Evolutionary conservation across 2,797 vertebrate species (phyloP).

Genomic region (Adelosebastes latens): DNA sequence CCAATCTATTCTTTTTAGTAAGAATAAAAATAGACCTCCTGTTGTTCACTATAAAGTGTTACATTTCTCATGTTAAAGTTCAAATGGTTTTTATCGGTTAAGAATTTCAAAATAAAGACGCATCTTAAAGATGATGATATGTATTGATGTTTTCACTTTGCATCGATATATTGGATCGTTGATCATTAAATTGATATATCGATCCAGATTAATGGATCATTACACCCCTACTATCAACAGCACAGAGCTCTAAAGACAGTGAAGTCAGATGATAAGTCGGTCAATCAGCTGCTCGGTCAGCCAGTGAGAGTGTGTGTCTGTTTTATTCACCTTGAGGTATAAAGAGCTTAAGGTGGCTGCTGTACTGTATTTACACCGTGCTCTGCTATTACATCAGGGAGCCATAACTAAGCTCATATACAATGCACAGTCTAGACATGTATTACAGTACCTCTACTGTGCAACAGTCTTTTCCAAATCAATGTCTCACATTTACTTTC

Average conservation of each 20-base stretch:
- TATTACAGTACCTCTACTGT: not conserved
- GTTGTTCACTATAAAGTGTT: too few species aligned
- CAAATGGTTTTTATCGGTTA: too few species aligned
- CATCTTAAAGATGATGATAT: too few species aligned
- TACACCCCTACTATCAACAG: not conserved
- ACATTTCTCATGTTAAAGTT: too few species aligned
- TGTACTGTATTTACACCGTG: not conserved
- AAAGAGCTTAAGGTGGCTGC: not conserved
- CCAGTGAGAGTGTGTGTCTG: not conserved
- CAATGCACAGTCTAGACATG: not conserved
- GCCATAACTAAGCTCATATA: not conserved
- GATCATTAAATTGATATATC: too few species aligned
- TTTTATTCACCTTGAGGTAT: not conserved
- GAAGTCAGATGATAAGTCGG: not conserved
- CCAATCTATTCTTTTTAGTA: too few species aligned
- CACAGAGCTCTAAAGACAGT: not conserved
- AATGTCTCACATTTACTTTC: slow-evolving; percentile 1
- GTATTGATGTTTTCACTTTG: too few species aligned
- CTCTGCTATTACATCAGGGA: not conserved
- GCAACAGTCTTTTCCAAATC: not conserved
- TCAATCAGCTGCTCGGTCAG: not conserved
- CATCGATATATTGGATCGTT: rapidly evolving
- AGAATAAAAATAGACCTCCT: too few species aligned
- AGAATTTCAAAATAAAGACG: too few species aligned
- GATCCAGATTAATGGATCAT: not conserved